A percentile compares a stretch with the other conserved stretches of the same genome.
Conservation (phyloP, 2,797 vertebrate species). For the Pipistrellus kuhlii region DNA sequence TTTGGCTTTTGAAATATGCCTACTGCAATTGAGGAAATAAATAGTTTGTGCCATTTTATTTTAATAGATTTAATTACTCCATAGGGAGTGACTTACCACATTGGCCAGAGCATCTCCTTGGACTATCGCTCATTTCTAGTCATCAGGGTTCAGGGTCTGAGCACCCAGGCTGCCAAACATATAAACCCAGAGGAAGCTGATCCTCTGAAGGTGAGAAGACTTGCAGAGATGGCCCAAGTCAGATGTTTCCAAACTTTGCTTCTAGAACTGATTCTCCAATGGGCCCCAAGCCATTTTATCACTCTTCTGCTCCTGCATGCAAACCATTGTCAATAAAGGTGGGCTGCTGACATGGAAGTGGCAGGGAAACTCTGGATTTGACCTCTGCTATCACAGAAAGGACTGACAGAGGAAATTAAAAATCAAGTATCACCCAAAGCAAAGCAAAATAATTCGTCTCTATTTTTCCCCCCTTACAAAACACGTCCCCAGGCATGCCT, state of each 20-base stretch:
- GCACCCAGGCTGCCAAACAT: background rate
- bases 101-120: background rate
- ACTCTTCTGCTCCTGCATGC: background rate
- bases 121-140: background rate
- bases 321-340: background rate
- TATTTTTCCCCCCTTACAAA: background rate
- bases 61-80: slow-evolving; percentile 10
- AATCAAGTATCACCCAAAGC: slow-evolving; percentile 42
- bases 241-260: slow-evolving; percentile 1
- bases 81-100: background rate
- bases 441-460: slow-evolving; percentile 48
- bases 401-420: slow-evolving; percentile 54
- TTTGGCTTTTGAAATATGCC: background rate
- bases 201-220: background rate
- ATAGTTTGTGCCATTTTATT: background rate
- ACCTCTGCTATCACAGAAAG: background rate
- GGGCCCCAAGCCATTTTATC: background rate
- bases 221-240: background rate
- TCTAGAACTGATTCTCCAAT: background rate
- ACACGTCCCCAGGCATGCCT: background rate
- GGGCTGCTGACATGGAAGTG: slow-evolving; percentile 27
- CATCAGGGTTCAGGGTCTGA: background rate
- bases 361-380: slow-evolving; percentile 28
- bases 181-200: background rate
- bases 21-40: background rate